These are phyloP conservation scores for Neoniphon sammara DNA, from an alignment of 2,797 vertebrate species.

Conservation along the genomic window DNA sequence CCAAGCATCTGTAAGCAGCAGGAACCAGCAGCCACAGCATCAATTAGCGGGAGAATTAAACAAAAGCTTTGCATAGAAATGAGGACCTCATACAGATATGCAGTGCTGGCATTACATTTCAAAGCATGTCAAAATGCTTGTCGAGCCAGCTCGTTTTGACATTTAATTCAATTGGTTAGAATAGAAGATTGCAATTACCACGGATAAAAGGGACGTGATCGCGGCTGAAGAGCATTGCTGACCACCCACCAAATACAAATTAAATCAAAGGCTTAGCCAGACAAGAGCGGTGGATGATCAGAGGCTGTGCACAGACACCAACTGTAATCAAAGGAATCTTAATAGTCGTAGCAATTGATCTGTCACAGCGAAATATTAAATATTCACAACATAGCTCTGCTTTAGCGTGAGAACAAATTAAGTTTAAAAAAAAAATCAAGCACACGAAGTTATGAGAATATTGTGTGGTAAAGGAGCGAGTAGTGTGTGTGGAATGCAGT, in stretches of 20 bases:
- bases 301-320: neutral
- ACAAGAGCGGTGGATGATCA: conserved; percentile 11
- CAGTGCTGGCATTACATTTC: conserved; percentile 11
- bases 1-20: neutral
- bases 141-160: conserved; percentile 19
- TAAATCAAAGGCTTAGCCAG: conserved; percentile 42
- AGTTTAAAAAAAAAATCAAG: neutral
- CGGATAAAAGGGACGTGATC: conserved; percentile 31
- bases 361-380: conserved; percentile 18
- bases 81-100: conserved; percentile 3
- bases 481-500: neutral
- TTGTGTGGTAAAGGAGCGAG: neutral
- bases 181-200: conserved; percentile 36
- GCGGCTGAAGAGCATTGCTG: conserved; percentile 15
- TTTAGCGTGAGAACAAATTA: neutral
- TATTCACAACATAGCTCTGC: conserved; percentile 5
- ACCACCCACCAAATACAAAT: conserved; percentile 42
- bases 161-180: conserved; percentile 41
- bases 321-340: conserved; percentile 38
- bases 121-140: conserved; percentile 13
- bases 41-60: conserved; percentile 21
- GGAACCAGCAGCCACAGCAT: neutral
- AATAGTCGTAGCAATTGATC: conserved; percentile 16
- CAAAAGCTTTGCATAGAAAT: conserved; percentile 13
- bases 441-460: neutral